phyloP scores from a whole-genome alignment of 2,113 vertebrate species.

The Passer montanus region DNA sequence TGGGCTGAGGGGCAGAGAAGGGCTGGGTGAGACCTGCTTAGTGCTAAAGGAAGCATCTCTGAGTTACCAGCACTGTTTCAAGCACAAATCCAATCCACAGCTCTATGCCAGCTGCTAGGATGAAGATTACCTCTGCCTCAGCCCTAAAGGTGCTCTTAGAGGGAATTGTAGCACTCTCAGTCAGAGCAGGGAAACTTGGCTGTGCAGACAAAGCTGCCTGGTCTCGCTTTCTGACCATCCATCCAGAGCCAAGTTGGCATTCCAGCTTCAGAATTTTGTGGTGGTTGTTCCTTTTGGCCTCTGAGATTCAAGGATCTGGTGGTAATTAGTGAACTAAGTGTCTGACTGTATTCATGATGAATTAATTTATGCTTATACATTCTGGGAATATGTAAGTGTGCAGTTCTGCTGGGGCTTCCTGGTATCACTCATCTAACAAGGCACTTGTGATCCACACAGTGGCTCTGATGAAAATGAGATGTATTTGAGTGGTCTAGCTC shows the following conservation, averaged over 20 bases:
- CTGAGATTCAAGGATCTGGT: conserved; percentile 7
- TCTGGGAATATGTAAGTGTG: background rate
- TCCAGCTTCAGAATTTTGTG: background rate
- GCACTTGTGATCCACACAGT: background rate
- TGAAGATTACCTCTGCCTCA: background rate
- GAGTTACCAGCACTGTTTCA: background rate
- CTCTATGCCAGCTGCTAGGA: background rate
- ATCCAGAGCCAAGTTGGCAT: background rate
- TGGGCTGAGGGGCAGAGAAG: background rate
- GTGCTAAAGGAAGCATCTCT: background rate
- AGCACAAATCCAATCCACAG: background rate
- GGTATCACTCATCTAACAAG: background rate
- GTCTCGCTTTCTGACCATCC: background rate
- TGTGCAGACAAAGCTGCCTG: background rate
- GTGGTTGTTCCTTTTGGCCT: conserved; percentile 23
- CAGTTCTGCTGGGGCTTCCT: background rate
- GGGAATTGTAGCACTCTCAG: background rate
- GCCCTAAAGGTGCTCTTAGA: background rate
- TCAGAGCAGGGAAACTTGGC: background rate
- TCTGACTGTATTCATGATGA: conserved; percentile 17
- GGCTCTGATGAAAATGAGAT: background rate
- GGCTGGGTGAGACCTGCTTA: background rate
- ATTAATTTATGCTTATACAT: conserved; percentile 21
- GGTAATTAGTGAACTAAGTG: conserved; percentile 3
- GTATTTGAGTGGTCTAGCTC: background rate